phyloP scores from a whole-genome alignment of 1,140 invertebrate genomes.

The Alviniconcha marisindica region DNA sequence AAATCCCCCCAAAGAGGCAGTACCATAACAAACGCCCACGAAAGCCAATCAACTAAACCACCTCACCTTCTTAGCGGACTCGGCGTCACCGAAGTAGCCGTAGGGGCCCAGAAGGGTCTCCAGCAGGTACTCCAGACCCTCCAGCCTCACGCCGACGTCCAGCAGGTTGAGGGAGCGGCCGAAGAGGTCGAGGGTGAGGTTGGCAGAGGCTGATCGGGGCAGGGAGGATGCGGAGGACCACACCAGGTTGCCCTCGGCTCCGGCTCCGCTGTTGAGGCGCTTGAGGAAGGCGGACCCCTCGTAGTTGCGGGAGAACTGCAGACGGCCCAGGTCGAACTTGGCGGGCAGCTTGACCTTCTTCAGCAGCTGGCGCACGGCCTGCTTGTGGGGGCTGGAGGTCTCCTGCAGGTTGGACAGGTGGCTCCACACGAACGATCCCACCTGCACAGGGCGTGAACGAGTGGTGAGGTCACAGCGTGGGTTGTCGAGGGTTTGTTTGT shows the following conservation, averaged over 20 bases:
- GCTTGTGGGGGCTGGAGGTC: conserved; percentile 87
- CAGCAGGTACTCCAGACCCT: conserved; percentile 89
- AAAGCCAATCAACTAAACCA: no score
- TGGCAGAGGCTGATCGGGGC: conserved; percentile 86
- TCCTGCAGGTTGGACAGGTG: conserved; percentile 91
- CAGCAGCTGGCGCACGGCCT: conserved; percentile 88
- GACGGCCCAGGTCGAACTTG: conserved; percentile 86
- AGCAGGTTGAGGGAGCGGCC: conserved; percentile 90
- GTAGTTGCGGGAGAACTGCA: conserved; percentile 91
- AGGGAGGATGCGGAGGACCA: conserved; percentile 92
- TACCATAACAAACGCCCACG: no score
- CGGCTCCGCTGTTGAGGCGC: conserved; percentile 59
- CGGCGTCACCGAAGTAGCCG: conserved; percentile 50
- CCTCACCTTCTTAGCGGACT: conserved; percentile 10
- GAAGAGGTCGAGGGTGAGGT: conserved; percentile 91
- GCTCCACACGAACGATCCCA: conserved; percentile 95
- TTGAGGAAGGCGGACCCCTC: conserved; percentile 79
- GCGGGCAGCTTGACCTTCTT: conserved; percentile 82
- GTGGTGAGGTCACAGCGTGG: not conserved
- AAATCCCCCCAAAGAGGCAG: no score
- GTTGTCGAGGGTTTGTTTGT: not conserved
- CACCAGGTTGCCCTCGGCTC: conserved; percentile 80
- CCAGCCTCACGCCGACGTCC: conserved; percentile 88
- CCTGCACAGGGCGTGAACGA: conserved; percentile 68
- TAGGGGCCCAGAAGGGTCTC: conserved; percentile 86